A percentile compares a stretch with the other conserved stretches of the same genome.
phyloP scores from a whole-genome alignment of 1,140 invertebrate genomes.

The Drosophila setifemur region DNA sequence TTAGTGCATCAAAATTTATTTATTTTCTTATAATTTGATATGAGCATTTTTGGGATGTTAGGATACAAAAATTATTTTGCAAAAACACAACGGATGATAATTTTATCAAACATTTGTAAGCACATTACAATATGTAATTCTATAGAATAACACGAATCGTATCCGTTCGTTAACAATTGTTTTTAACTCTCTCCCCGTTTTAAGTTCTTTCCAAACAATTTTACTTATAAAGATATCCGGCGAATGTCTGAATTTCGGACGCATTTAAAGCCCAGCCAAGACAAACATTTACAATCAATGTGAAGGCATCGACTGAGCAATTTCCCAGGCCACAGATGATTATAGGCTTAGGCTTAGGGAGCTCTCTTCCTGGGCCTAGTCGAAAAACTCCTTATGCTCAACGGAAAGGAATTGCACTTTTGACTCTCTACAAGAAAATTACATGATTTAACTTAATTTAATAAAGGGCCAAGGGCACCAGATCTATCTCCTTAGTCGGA shows the following conservation, averaged over 20 bases:
- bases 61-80: no score
- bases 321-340: constrained; percentile 61
- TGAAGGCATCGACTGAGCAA: constrained; percentile 38
- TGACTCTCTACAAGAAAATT: constrained; percentile 77
- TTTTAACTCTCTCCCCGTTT: no score
- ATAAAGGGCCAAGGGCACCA: constrained; percentile 75
- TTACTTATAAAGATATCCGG: not conserved
- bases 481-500: constrained; percentile 4
- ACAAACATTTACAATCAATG: constrained; percentile 74
- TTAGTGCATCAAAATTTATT: constrained; percentile 23
- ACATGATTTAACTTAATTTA: constrained; percentile 81
- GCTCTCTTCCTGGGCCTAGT: constrained; percentile 7
- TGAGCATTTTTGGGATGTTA: no score
- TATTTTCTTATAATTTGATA: no score
- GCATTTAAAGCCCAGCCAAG: constrained; percentile 18
- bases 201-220: no score
- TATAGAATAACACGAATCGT: no score
- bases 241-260: not conserved
- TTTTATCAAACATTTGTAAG: no score
- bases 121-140: no score
- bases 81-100: no score
- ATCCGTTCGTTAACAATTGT: no score
- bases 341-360: constrained; percentile 23
- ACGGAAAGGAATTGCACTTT: constrained; percentile 63
- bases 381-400: constrained; percentile 34